A percentile compares a stretch with the other conserved stretches of the same genome.
Evolutionary conservation across 1,140 invertebrate species (phyloP).

Genomic region (Andricus grossulariae): DNA sequence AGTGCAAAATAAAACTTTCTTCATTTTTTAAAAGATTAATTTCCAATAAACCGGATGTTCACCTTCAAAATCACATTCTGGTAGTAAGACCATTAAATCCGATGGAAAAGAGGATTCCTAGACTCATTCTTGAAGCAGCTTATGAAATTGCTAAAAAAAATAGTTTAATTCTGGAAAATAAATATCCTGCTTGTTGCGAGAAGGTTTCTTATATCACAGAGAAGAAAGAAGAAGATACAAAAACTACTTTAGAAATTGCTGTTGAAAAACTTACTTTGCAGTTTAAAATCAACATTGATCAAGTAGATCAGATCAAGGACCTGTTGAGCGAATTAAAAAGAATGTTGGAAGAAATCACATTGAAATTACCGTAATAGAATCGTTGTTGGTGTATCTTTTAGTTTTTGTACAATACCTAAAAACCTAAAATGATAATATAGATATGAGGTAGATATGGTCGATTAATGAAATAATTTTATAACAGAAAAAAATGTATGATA

Average conservation of each 20-base stretch:
- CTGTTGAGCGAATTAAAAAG: slow-evolving; percentile 65
- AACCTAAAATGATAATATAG: too few relatives aligned
- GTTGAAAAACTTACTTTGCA: slow-evolving; percentile 58
- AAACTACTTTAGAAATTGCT: slow-evolving; percentile 46
- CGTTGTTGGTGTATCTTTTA: not conserved
- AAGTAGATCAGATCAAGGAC: slow-evolving; percentile 61
- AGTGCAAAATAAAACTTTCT: slow-evolving; percentile 79
- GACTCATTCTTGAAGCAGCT: slow-evolving; percentile 79
- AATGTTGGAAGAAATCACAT: slow-evolving; percentile 59
- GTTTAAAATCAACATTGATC: slow-evolving; percentile 64
- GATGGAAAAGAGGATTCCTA: slow-evolving; percentile 79
- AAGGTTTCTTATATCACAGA: slow-evolving; percentile 60
- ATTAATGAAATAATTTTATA: not conserved
- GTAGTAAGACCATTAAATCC: slow-evolving; percentile 82
- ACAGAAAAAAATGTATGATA: too few relatives aligned
- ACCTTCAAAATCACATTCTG: slow-evolving; percentile 72
- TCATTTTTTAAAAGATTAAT: slow-evolving; percentile 67
- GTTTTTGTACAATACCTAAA: not conserved
- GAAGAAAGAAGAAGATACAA: slow-evolving; percentile 49
- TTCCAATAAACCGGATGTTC: slow-evolving; percentile 63
- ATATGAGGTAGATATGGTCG: not conserved
- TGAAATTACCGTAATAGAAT: not conserved
- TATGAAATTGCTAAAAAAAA: slow-evolving; percentile 78
- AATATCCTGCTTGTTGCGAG: slow-evolving; percentile 49
- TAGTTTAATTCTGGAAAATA: slow-evolving; percentile 55